Conservation (phyloP, 2,888 invertebrate genomes). For the Schrankia costaestrigalis region DNA sequence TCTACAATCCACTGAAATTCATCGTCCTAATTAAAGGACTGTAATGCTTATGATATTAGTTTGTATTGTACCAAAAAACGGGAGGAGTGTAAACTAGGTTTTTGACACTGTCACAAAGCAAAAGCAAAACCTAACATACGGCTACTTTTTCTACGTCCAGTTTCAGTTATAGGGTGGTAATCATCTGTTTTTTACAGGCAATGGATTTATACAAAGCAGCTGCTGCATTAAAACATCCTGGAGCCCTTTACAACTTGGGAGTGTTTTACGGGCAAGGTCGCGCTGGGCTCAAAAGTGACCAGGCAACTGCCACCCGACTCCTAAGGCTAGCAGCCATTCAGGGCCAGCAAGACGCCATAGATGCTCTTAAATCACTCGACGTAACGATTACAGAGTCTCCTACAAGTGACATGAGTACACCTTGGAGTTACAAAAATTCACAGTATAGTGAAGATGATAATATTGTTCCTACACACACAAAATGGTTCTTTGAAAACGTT, state of each 20-base stretch:
- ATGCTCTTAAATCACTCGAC: slow-evolving; percentile 67
- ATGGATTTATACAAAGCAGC: slow-evolving; percentile 83
- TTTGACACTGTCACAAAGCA: too few species aligned
- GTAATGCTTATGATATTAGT: too few species aligned
- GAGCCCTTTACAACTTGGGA: slow-evolving; percentile 85
- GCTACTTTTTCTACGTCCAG: too few species aligned
- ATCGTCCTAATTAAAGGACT: too few species aligned
- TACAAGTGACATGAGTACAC: slow-evolving; percentile 26
- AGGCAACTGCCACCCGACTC: slow-evolving; percentile 70
- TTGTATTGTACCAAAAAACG: too few species aligned
- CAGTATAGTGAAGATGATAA: slow-evolving; percentile 39
- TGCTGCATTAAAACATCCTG: slow-evolving; percentile 82
- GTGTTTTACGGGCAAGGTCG: slow-evolving; percentile 84
- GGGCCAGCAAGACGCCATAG: slow-evolving; percentile 80
- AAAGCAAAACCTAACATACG: too few species aligned
- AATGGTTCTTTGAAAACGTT: slow-evolving; percentile 61
- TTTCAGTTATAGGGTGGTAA: too few species aligned
- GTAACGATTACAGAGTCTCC: slow-evolving; percentile 40
- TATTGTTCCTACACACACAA: slow-evolving; percentile 53
- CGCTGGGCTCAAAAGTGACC: slow-evolving; percentile 78
- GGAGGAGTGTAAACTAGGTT: too few species aligned
- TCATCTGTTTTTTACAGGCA: slow-evolving; percentile 75
- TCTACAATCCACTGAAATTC: too few species aligned
- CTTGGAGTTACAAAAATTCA: slow-evolving; percentile 43
- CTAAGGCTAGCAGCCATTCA: slow-evolving; percentile 80